Conservation (phyloP, 2,888 invertebrate species). For the Drosophila parthenogenetica region DNA sequence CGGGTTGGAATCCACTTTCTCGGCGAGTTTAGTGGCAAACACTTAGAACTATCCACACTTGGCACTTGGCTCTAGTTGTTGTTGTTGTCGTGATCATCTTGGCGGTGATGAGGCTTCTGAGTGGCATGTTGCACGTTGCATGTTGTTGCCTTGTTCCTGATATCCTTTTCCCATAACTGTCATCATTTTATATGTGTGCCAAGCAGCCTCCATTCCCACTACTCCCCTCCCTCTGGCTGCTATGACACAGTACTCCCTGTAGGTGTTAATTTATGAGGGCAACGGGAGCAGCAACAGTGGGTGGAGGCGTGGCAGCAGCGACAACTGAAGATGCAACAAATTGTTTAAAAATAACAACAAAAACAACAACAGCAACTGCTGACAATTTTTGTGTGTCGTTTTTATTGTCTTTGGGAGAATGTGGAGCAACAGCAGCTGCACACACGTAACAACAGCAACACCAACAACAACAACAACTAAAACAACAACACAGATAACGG, state of each 20-base stretch:
- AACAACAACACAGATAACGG: constrained; percentile 34
- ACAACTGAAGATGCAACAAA: constrained; percentile 32
- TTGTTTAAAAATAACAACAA: constrained; percentile 46
- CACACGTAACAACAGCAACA: constrained; percentile 43
- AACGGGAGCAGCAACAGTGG: constrained; percentile 51
- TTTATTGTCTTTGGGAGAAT: constrained; percentile 48
- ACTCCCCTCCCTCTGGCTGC: background rate
- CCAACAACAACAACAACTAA: constrained; percentile 10
- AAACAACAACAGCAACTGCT: constrained; percentile 16
- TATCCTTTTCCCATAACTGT: constrained; percentile 79
- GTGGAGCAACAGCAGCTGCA: constrained; percentile 63
- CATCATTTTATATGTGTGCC: constrained; percentile 57
- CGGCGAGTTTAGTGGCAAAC: constrained; percentile 25
- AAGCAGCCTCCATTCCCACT: constrained; percentile 22
- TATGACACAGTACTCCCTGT: constrained; percentile 29
- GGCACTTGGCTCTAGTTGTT: background rate
- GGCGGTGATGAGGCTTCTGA: constrained; percentile 30
- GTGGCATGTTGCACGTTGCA: constrained; percentile 18
- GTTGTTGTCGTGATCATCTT: constrained; percentile 26
- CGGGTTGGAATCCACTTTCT: constrained; percentile 45
- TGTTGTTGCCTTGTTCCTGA: constrained; percentile 39
- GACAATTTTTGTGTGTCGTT: constrained; percentile 31
- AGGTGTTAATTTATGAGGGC: constrained; percentile 78
- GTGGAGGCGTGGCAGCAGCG: constrained; percentile 33
- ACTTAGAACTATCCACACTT: constrained; percentile 55